Evolutionary conservation across 2,797 vertebrate genomes (phyloP).

Genomic region (Danio tinwini): DNA sequence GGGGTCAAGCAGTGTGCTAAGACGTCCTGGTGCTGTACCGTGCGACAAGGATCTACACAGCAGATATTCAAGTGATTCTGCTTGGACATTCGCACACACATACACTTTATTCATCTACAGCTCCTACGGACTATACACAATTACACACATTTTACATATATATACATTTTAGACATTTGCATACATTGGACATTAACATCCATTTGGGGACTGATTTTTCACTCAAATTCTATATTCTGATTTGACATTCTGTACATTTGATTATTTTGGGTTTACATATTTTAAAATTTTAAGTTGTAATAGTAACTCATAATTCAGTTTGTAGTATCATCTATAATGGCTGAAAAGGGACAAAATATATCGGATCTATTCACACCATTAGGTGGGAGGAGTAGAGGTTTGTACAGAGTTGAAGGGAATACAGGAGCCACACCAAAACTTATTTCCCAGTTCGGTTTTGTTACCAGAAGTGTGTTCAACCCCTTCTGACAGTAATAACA

Average conservation of each 20-base stretch:
- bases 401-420: constrained; percentile 31
- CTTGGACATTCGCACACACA: background rate
- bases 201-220: background rate
- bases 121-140: background rate
- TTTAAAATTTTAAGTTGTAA: background rate
- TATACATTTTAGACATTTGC: background rate
- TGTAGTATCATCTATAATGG: background rate
- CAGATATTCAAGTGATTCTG: background rate
- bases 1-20: constrained; percentile 7
- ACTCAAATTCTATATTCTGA: background rate
- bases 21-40: background rate
- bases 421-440: background rate
- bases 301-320: background rate
- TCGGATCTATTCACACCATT: background rate
- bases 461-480: background rate
- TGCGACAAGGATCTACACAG: background rate
- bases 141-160: background rate
- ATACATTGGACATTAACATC: background rate
- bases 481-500: background rate
- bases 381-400: background rate
- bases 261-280: background rate
- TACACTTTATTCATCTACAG: background rate
- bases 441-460: background rate
- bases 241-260: background rate
- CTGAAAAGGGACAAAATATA: background rate